Conservation (phyloP, 1,140 invertebrate species). For the Ditylenchus dipsaci region DNA sequence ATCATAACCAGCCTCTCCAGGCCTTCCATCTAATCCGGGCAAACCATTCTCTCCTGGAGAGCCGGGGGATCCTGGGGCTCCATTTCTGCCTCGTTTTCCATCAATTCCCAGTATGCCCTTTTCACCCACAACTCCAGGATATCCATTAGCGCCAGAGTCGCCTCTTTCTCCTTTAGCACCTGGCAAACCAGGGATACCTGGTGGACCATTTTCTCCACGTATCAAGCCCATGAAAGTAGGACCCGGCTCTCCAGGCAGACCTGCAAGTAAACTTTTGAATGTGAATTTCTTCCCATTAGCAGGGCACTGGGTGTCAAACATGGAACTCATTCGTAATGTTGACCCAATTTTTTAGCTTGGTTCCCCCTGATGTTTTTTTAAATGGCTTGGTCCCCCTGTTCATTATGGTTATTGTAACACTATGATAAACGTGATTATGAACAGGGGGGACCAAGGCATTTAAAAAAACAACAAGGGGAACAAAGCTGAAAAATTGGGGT, state of each 20-base stretch:
- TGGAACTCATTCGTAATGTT: too few species aligned
- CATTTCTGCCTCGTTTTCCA: slow-evolving; percentile 30
- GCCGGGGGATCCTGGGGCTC: slow-evolving; percentile 33
- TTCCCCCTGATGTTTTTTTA: too few species aligned
- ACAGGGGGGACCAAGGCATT: too few species aligned
- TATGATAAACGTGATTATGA: too few species aligned
- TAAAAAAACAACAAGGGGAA: too few species aligned
- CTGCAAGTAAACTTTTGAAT: not conserved
- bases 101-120: slow-evolving; percentile 27
- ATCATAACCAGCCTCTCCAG: slow-evolving; percentile 26
- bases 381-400: too few species aligned
- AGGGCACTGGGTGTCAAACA: too few species aligned
- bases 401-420: too few species aligned
- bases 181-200: slow-evolving; percentile 58
- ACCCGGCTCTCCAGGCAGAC: slow-evolving; percentile 23
- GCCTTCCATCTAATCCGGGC: slow-evolving; percentile 26
- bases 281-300: not conserved
- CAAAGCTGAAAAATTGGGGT: too few species aligned
- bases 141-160: slow-evolving; percentile 22
- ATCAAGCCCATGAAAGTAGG: not conserved
- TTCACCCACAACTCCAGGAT: slow-evolving; percentile 27
- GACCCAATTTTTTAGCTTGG: too few species aligned
- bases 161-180: slow-evolving; percentile 37
- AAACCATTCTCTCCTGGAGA: slow-evolving; percentile 19
- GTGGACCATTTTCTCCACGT: slow-evolving; percentile 56